phyloP scores from a whole-genome alignment of 2,113 vertebrate genomes.

The Heliornis fulica region DNA sequence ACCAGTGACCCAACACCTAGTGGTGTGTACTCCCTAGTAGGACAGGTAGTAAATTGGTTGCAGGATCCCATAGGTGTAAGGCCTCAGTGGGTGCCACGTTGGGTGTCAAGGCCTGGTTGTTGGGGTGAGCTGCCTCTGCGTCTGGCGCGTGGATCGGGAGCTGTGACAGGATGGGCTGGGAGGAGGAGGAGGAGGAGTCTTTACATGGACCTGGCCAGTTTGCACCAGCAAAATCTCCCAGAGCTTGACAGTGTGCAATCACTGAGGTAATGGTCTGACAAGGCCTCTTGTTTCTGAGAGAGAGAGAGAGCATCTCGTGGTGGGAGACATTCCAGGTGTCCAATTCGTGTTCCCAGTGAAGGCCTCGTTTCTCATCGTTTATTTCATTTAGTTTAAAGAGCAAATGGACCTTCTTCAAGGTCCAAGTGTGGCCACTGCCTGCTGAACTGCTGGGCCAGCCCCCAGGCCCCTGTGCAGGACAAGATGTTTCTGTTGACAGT shows the following conservation, averaged over 20 bases:
- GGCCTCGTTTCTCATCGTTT: conserved; percentile 52
- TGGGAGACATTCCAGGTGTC: neutral
- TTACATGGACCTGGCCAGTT: neutral
- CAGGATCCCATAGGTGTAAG: neutral
- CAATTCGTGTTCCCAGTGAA: neutral
- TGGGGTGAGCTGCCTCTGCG: neutral
- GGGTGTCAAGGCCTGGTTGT: neutral
- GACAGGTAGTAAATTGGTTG: neutral
- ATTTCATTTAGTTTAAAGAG: conserved; percentile 69
- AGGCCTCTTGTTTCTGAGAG: neutral
- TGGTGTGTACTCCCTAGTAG: too few relatives aligned
- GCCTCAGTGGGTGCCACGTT: neutral
- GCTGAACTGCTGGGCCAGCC: conserved; percentile 55
- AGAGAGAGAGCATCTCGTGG: neutral
- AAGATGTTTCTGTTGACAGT: conserved; percentile 51
- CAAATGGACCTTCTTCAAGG: conserved; percentile 66
- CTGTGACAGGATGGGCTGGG: neutral
- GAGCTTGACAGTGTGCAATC: neutral
- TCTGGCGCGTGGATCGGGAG: neutral
- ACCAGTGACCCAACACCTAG: too few relatives aligned
- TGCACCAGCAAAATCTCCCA: neutral
- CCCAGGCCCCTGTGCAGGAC: conserved; percentile 46
- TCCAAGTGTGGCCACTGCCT: conserved; percentile 56
- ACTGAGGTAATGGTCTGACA: neutral
- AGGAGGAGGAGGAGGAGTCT: neutral